Evolutionary conservation across 2,888 invertebrate genomes (phyloP), one percentile per base, ranked within the genome.

Genomic region (Melieria picta): DNA sequence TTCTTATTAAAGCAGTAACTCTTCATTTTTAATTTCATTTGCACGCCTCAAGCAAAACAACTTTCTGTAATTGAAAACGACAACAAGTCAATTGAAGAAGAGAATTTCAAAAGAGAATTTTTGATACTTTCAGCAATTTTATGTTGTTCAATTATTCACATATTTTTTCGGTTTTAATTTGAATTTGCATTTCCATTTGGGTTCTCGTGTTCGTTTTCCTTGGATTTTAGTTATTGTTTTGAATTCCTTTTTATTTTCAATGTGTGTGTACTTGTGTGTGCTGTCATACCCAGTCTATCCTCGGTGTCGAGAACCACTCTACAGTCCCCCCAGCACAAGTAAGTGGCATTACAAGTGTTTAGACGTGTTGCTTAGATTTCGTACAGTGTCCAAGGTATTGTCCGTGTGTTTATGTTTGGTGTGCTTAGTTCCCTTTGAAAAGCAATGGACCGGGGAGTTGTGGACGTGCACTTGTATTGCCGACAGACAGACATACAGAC

Each of bases 261-360:
- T 81, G 80, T 81, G 83, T 82, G 82, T 82, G 82, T 83, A 82
- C 83, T 82, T 82, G 82, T 83, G 83, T 83, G 83, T 83, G 82
- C 80, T 80, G 83, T 83, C 81, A 82, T 81, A 81, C 82, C 82
- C 81, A 81, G 65, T 65, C 65, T 47, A 66, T 66, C 57, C 66
- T 48, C 63, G n/a, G 30, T 10, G 50, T n/a, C 47, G 48, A 48
- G 47, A 48, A 42, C 63, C 47, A 63, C 42, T 50, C 42, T 63
- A 63, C 48, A 63, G 42, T 42, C 63, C n/a, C 7, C 42, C 30
- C 30, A 11, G 50, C 7, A 13, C 30, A 30, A 30, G 30, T 30
- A 30, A 30, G 30, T 30, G 30, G 1, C 30, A 30, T 30, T 30
- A 30, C 30, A 30, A 30, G 30, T 3, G 30, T 30, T 30, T 30